These are phyloP conservation scores for Teinopalpus imperialis DNA, from an alignment of 2,888 invertebrate species.

Conservation along the genomic window DNA sequence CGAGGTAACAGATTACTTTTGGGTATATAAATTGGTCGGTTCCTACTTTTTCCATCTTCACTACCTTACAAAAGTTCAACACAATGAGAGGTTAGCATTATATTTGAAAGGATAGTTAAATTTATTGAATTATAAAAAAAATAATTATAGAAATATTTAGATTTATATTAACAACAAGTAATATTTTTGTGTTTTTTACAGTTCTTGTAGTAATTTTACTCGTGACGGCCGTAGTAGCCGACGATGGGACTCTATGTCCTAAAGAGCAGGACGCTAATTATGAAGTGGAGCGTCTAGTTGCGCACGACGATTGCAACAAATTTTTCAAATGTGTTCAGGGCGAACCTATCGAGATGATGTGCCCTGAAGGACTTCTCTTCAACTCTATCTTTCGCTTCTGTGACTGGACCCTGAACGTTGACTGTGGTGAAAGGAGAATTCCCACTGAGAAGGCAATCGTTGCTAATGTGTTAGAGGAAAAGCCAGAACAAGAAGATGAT, in stretches of 20 bases:
- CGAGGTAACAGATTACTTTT: slow-evolving; percentile 18
- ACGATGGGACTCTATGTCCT: slow-evolving; percentile 15
- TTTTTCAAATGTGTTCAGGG: slow-evolving; percentile 82
- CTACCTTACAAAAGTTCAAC: slow-evolving; percentile 2
- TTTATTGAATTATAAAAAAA: too few relatives aligned
- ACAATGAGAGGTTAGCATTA: slow-evolving; percentile 18
- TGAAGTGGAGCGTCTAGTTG: slow-evolving; percentile 26
- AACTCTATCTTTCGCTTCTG: slow-evolving; percentile 69
- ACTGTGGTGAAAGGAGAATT: slow-evolving; percentile 58
- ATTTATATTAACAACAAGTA: too few relatives aligned
- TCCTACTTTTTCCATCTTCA: slow-evolving; percentile 1
- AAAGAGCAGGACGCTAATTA: slow-evolving; percentile 15
- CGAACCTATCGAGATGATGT: slow-evolving; percentile 72
- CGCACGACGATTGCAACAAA: slow-evolving; percentile 28
- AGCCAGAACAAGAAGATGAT: background rate
- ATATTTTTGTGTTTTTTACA: too few relatives aligned
- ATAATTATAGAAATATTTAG: too few relatives aligned
- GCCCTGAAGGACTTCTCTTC: slow-evolving; percentile 76
- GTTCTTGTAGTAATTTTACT: slow-evolving; percentile 15
- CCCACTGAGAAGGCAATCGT: slow-evolving; percentile 16
- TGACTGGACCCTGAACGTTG: slow-evolving; percentile 79
- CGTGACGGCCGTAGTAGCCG: slow-evolving; percentile 10
- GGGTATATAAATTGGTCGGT: slow-evolving; percentile 16
- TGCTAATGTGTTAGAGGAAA: background rate
- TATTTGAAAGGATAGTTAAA: too few relatives aligned